Percentiles rank a stretch among this genome's conserved stretches.
Conservation (phyloP, 1,140 invertebrate species). For the Ericerus pela region DNA sequence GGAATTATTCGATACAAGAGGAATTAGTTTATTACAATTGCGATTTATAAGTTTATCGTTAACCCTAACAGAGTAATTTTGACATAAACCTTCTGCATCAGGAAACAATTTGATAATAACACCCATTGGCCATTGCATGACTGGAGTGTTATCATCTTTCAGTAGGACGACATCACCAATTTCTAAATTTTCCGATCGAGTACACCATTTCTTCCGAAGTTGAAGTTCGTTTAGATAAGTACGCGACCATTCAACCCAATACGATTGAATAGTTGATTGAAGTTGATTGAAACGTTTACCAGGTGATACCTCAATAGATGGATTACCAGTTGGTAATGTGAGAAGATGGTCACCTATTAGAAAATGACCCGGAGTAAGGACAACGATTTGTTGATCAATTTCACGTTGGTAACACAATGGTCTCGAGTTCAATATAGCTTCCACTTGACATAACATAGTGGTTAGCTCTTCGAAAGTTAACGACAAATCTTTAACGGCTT, state of each 20-base stretch:
- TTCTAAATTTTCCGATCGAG: conserved; percentile 13
- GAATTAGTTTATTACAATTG: no score
- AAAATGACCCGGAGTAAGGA: conserved; percentile 27
- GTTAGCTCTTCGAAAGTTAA: not conserved
- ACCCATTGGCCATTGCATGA: conserved; percentile 25
- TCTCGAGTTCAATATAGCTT: not conserved
- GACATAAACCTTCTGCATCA: conserved; percentile 21
- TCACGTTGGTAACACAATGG: no score
- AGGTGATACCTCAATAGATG: conserved; percentile 15
- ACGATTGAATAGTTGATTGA: conserved; percentile 20
- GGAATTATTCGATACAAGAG: no score
- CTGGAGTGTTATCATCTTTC: no score
- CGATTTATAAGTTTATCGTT: no score
- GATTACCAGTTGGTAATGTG: not conserved
- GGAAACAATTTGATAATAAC: conserved; percentile 21
- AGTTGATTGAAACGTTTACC: conserved; percentile 18
- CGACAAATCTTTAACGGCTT: not conserved
- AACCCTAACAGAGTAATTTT: conserved; percentile 3
- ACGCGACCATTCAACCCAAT: conserved; percentile 24
- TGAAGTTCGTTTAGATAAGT: no score
- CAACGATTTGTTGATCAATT: conserved; percentile 25
- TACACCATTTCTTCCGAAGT: conserved; percentile 23
- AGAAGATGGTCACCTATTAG: conserved; percentile 19
- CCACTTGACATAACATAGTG: not conserved
- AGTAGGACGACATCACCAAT: conserved; percentile 22